Percentiles rank a stretch among this genome's conserved stretches.
Evolutionary conservation across 2,888 invertebrate genomes (phyloP).

Genomic region (Crepidodera aurea): DNA sequence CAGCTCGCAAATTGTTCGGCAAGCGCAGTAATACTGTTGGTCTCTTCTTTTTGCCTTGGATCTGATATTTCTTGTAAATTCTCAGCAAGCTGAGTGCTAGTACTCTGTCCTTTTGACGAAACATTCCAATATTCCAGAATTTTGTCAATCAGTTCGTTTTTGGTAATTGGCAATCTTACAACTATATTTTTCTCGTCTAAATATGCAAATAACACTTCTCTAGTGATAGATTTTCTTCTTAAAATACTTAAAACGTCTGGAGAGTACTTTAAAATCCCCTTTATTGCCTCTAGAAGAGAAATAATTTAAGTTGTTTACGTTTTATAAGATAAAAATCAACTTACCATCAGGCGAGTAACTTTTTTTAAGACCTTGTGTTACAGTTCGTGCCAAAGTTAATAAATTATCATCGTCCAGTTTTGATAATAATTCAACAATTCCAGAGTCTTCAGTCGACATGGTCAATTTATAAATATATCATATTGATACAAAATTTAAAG

Average conservation of each 20-base stretch:
- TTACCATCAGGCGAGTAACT: slow-evolving; percentile 52
- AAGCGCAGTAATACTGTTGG: slow-evolving; percentile 58
- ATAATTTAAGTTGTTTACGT: background rate
- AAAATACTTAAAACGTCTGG: slow-evolving; percentile 62
- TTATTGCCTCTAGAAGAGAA: slow-evolving; percentile 64
- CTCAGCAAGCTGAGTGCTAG: slow-evolving; percentile 8
- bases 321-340: slow-evolving; percentile 3
- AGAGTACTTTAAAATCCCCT: slow-evolving; percentile 64
- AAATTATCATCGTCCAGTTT: slow-evolving; percentile 51
- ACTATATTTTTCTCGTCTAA: slow-evolving; percentile 62
- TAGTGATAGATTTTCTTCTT: slow-evolving; percentile 64
- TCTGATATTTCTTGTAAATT: background rate
- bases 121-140: slow-evolving; percentile 62
- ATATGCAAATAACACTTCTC: slow-evolving; percentile 66
- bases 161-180: slow-evolving; percentile 63
- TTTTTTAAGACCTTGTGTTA: slow-evolving; percentile 55
- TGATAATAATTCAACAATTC: slow-evolving; percentile 39
- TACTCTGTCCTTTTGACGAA: background rate
- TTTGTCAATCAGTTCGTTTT: slow-evolving; percentile 62
- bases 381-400: slow-evolving; percentile 50
- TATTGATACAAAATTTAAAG: background rate
- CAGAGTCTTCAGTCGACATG: slow-evolving; percentile 16
- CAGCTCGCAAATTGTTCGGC: slow-evolving; percentile 67
- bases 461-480: background rate
- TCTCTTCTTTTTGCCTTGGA: slow-evolving; percentile 2